Conservation (phyloP, 2,113 vertebrate genomes). For the Mastomys coucha region DNA sequence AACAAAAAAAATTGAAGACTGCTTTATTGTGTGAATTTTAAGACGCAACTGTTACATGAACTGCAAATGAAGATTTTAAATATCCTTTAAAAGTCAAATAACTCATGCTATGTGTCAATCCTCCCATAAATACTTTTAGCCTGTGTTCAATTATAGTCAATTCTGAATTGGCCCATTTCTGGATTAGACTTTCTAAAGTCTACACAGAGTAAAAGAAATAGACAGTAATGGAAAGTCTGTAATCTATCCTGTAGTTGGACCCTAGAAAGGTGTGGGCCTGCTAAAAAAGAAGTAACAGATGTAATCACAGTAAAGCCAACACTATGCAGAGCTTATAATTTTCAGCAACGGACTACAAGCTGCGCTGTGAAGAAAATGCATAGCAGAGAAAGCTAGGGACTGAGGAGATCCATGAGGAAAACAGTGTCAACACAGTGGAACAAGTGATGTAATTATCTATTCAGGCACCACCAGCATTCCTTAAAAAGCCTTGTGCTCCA, state of each 20-base stretch:
- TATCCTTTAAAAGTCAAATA: conserved; percentile 86
- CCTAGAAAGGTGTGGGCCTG: conserved; percentile 79
- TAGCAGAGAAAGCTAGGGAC: conserved; percentile 79
- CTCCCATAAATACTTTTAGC: conserved; percentile 86
- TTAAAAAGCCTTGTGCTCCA: conserved; percentile 54
- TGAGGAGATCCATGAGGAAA: conserved; percentile 41
- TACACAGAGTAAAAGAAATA: conserved; percentile 80
- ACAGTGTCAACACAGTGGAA: conserved; percentile 76
- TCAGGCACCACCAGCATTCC: conserved; percentile 1
- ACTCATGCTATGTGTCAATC: conserved; percentile 84
- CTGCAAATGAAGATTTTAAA: conserved; percentile 85
- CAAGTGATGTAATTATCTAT: conserved; percentile 50
- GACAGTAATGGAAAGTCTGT: conserved; percentile 79
- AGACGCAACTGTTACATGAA: conserved; percentile 87
- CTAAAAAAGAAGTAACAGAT: conserved; percentile 56
- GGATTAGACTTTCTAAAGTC: conserved; percentile 73
- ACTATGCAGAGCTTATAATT: conserved; percentile 82
- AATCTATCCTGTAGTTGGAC: conserved; percentile 83
- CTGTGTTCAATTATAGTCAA: conserved; percentile 75
- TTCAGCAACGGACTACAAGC: conserved; percentile 82
- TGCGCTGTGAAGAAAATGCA: conserved; percentile 84
- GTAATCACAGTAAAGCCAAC: conserved; percentile 74
- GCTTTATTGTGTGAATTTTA: conserved; percentile 88
- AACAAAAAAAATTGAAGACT: conserved; percentile 82
- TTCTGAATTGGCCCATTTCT: conserved; percentile 77